Evolutionary conservation across 2,888 invertebrate species (phyloP), one percentile per base, ranked within the genome.

Genomic region (Deilephila porcellus): DNA sequence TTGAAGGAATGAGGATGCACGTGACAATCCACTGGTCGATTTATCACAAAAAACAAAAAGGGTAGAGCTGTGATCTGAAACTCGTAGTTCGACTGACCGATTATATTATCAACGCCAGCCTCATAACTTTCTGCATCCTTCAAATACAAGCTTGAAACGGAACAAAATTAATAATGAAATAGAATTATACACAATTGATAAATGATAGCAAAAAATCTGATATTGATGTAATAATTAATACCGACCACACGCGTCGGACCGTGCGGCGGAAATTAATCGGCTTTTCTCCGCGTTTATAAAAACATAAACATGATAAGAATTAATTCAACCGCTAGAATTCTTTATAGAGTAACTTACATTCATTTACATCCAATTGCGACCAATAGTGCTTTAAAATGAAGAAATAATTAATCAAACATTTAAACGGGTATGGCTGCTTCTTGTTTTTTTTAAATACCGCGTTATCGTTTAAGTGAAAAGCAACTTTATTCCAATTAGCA

Each of bases 341-440:
- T 67, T 34, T 7, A 67, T 17, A 52, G n/a, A 64, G n/a, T 67
- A 45, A 17, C 52, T 52, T 29, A 52, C 67, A 64, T 64, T 34
- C 64, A 52, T 67, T 52, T 67, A 64, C 45, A 52, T 52, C 67
- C 45, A 67, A 20, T 67, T 45, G 14, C 37, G 25, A 67, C 67
- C 67, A 67, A 52, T 67, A 52, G 52, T 67, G 45, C 25, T 67
- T 64, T 14, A 25, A 67, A 67, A 67, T 67, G 67, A 52, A 67
- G 67, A 67, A 63, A 67, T 67, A 67, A 52, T 67, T 67, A 67
- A 67, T 67, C 67, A 67, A 67, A 67, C 45, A 67, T 67, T 67
- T 45, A 67, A 67, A 67, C 67, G 67, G 25, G 45, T 67, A 67
- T 25, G 67, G 45, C 20, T 20, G 52, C 2, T 29, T 25, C 67